A percentile compares a stretch with the other conserved stretches of the same genome.
These are phyloP conservation scores for Pollenia angustigena DNA, from an alignment of 2,888 invertebrate species.

Conservation along the genomic window DNA sequence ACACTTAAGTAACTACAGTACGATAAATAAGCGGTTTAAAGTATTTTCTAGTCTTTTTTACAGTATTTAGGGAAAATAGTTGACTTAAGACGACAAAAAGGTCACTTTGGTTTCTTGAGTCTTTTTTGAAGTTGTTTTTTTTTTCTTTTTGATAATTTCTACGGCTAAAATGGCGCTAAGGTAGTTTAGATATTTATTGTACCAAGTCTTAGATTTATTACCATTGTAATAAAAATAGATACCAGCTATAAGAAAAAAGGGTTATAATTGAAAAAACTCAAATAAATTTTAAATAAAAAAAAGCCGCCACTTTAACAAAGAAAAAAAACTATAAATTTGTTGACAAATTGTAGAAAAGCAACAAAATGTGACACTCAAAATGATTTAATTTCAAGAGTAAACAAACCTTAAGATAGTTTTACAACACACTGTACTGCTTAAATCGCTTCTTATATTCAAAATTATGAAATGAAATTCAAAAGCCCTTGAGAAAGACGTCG, in stretches of 20 bases:
- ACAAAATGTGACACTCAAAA: background rate
- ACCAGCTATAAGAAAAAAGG: slow-evolving; percentile 5
- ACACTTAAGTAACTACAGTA: slow-evolving; percentile 39
- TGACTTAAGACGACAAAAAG: slow-evolving; percentile 62
- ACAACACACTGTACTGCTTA: background rate
- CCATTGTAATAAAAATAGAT: slow-evolving; percentile 18
- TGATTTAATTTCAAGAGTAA: slow-evolving; percentile 8
- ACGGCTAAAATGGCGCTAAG: slow-evolving; percentile 62
- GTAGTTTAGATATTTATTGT: slow-evolving; percentile 45
- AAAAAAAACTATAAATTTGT: slow-evolving; percentile 24
- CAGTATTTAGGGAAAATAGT: slow-evolving; percentile 36
- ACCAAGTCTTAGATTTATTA: slow-evolving; percentile 51
- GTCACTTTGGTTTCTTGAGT: slow-evolving; percentile 39
- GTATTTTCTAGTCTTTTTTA: slow-evolving; percentile 34
- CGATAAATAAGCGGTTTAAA: slow-evolving; percentile 49
- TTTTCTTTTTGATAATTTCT: background rate
- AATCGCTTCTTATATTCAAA: background rate
- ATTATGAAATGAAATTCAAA: slow-evolving; percentile 12
- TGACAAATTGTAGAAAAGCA: slow-evolving; percentile 27
- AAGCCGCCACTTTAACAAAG: slow-evolving; percentile 29
- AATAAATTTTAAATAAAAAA: background rate
- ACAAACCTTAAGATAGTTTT: slow-evolving; percentile 3
- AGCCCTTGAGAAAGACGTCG: slow-evolving; percentile 57
- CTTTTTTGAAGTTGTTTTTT: background rate
- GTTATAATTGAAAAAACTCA: slow-evolving; percentile 20